Base-by-base conservation (phyloP, 2,888 invertebrate genomes). In the Bembecia ichneumoniformis region DNA sequence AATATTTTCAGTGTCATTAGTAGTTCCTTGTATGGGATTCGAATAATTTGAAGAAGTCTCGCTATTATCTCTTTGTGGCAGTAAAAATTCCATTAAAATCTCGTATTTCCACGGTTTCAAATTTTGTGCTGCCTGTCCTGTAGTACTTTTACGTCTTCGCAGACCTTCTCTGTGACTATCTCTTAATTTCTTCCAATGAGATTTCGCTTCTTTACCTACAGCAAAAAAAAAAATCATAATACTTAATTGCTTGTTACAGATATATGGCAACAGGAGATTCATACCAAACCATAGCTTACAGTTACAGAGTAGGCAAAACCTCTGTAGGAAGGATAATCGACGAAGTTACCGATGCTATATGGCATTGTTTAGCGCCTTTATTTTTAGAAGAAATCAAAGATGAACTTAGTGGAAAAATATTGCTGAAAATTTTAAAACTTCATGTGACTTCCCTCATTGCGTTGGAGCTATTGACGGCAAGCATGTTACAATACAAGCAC, bases 1-100 rank as follows among this genome's bases (percentile, higher is more conserved):
- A 34, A 43, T 51, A 35, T 51, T 51, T 45, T 51, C 45, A 51
- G 51, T 45, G 45, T 51, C 35, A 35, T 35, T 4, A 35, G 10
- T 35, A 35, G 5, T 35, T 4, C 10, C 35, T 35, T 35, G 35
- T 7, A 10, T 7, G 10, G 4, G 35, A 35, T 35, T 35, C 35
- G 35, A 35, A 10, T 7, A 35, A 35, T 35, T 35, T 35, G 35
- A 35, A 35, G 35, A 35, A 10, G 35, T 35, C 35, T 4, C 35
- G 4, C 35, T 35, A 35, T 35, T 35, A 7, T 35, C 35, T 7
- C 4, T 35, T 10, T 35, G 10, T 35, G 43, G 43, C 14, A 43
- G 13, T 14, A 43, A 14, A n/a, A 43, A 43, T 14, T 15, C 15
- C 43, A 43, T 13, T 11, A 5, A n/a, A 43, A n/a, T n/a, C 15